Base-by-base conservation (phyloP, 2,888 invertebrate genomes). In the Malthinus seriepunctatus region DNA sequence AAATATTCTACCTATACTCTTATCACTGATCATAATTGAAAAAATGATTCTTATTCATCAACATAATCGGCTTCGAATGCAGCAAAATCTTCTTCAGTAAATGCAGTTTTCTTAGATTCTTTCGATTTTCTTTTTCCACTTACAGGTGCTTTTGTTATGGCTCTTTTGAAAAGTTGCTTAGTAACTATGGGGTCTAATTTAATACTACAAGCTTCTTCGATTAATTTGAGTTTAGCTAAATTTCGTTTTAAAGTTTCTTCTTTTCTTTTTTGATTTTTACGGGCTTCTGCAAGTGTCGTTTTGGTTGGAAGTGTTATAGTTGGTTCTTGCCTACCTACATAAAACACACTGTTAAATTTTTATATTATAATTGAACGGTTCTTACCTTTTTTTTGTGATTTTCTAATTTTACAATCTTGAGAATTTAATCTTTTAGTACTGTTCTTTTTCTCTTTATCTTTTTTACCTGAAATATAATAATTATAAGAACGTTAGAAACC, bases 31-130 rank as follows among this genome's bases (percentile, higher is more conserved):
- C 12, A 45, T 42, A 44, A 8, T 32, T 54, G 9, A 23, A 23
- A 4, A 44, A 39, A 31, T 32, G 8, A 10, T 47, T 78, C 81
- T 69, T 80, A 80, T 66, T 81, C 83, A 73, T 81, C 83, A 73
- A 84, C 81, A 68, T 86, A 86, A 73, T 88, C 86, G 47, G 80
- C 79, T 73, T 88, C 88, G 74, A 89, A 89, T 60, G 83, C 83
- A 59, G 83, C 79, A 67, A 88, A 88, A 47, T 87, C 86, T 71
- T 88, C 88, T 69, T 87, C 86, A 0, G 89, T 88, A 72, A 91
- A 90, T 10, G 82, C 87, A 0, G 88, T 86, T 55, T 81, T 80
- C 64, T 84, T 42, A n/a, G 9, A 78, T 1, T 81, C 60, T 51
- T 80, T 78, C 12, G 75, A 67, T 1, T 81, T 60, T 3, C 23